Evolutionary conservation across 2,888 invertebrate genomes (phyloP), one percentile per base, ranked within the genome.

Genomic region (Flexamia atlantica): DNA sequence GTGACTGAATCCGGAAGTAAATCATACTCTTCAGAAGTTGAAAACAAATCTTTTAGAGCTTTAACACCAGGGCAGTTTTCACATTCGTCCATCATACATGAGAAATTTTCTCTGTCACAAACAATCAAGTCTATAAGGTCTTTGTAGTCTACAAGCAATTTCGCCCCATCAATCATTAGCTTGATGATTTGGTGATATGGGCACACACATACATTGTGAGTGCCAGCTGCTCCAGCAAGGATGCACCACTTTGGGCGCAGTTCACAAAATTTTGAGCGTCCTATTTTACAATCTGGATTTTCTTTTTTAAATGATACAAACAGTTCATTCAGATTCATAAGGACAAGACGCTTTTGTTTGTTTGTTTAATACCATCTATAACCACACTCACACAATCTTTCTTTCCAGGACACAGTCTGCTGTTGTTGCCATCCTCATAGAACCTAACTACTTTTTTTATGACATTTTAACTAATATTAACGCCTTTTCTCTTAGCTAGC

Each of bases 151-250:
- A 70, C 46, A 50, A 50, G 70, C 4, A 82, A 28, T 9, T 53
- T 53, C 3, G 53, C 53, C 23, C 53, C 53, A 42, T 17, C 30
- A 17, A 79, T 50, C 76, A 64, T 83, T 14, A 84, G 42, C 76
- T 84, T 83, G 12, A 84, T 30, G 23, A 80, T 84, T 64, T 84
- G 84, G 50, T 84, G 82, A 32, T 42, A 40, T 4, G 5, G 32
- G 36, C 76, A 84, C 42, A 84, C 82, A 70, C 83, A 83, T 14
- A 84, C 83, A 23, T 32, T 53, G 14, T 84, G 80, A 17, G 83
- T 83, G 25, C 83, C 84, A 30, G 68, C 46, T 20, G 42, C 46
- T 23, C 80, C 80, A 30, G 83, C 80, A 17, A 83, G 50, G 2
- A 70, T 17, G 20, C 32, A 70, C 70, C 70, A 70, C 12, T 70